Evolutionary conservation across 23 tunicate genomes (phyloP), one percentile per base, ranked within the genome.

Genomic region (Aplidium turbinatum): DNA sequence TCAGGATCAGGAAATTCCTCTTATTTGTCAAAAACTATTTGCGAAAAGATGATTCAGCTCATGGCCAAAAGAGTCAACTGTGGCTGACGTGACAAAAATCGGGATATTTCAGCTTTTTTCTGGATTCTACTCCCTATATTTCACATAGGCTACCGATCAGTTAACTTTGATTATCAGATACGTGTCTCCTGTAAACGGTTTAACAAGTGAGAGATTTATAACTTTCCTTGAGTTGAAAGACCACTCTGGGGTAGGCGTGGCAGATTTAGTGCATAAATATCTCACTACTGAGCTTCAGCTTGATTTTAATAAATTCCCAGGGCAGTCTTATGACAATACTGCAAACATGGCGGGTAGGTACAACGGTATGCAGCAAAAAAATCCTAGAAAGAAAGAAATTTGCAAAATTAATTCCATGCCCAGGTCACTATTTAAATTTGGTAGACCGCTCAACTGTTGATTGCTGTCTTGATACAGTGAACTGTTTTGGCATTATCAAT

Each of bases 161-260:
- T n/a, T n/a, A n/a, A n/a, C n/a, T n/a, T n/a, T n/a, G n/a, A n/a
- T n/a, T n/a, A n/a, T n/a, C n/a, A n/a, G n/a, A n/a, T n/a, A n/a
- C n/a, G n/a, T n/a, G n/a, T n/a, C n/a, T n/a, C n/a, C n/a, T 60
- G 68, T 29, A 60, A 60, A 60, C 68, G 68, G 68, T 60, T 60
- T 60, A 60, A 36, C 68, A 60, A 60, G 36, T 60, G 36, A 60
- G 11, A 60, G 68, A 60, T 60, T 60, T 60, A 6, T 60, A 29
- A 60, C 35, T 60, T 60, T 60, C 36, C 68, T 60, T 60, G 68
- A 60, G 36, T 38, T 60, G 36, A 60, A 60, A 60, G 68, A 60
- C 68, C 68, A 60, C 68, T 60, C 36, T 60, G 68, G 36, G n/a
- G 36, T 6, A 29, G 68, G 68, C 36, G 31, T 27, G 36, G 68